A percentile compares a stretch with the other conserved stretches of the same genome.
phyloP scores from a whole-genome alignment of 1,140 invertebrate species.

The Trichonephila clavata region DNA sequence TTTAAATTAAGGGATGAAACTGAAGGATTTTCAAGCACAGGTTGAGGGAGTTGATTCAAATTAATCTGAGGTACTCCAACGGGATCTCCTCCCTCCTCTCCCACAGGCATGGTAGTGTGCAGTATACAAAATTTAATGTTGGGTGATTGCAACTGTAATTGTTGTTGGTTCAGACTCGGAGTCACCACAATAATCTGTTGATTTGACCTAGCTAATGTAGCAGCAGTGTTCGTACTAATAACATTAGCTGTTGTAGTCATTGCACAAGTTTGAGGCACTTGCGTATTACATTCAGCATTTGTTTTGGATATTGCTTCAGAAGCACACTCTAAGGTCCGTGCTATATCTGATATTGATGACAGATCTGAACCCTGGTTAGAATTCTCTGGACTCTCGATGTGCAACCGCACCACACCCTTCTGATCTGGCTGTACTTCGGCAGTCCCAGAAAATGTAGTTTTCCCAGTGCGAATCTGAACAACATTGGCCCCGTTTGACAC shows the following conservation, averaged over 20 bases:
- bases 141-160: slow-evolving; percentile 63
- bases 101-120: slow-evolving; percentile 47
- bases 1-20: slow-evolving; percentile 64
- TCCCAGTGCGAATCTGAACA: slow-evolving; percentile 62
- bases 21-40: slow-evolving; percentile 63
- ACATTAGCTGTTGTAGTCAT: slow-evolving; percentile 59
- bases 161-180: slow-evolving; percentile 59
- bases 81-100: neutral
- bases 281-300: slow-evolving; percentile 70
- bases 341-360: slow-evolving; percentile 74
- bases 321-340: slow-evolving; percentile 74
- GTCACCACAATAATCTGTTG: slow-evolving; percentile 70
- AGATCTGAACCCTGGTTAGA: slow-evolving; percentile 68
- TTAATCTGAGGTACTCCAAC: slow-evolving; percentile 4
- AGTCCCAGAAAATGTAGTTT: slow-evolving; percentile 65
- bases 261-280: slow-evolving; percentile 70
- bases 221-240: slow-evolving; percentile 63
- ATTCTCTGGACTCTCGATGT: slow-evolving; percentile 72
- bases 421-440: slow-evolving; percentile 64
- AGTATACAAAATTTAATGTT: slow-evolving; percentile 71
- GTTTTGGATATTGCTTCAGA: slow-evolving; percentile 72
- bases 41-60: neutral
- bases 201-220: slow-evolving; percentile 50
- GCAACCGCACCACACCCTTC: slow-evolving; percentile 69
- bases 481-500: slow-evolving; percentile 63